Evolutionary conservation across 1,140 invertebrate genomes (phyloP).

Genomic region (Aphidius gifuensis): DNA sequence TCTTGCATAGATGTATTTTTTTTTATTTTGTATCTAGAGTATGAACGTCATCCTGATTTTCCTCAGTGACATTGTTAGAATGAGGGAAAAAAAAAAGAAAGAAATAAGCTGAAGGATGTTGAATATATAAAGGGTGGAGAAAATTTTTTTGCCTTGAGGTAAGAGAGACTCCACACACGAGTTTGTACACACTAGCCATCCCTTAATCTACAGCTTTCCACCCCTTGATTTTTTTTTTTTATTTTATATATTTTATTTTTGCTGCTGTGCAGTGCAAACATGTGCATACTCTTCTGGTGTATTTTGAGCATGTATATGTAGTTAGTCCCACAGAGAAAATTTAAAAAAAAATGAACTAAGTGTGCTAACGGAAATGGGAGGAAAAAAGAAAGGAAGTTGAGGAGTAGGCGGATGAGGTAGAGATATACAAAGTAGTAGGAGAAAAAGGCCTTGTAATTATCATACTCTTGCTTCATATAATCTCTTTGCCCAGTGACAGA

Average conservation of each 20-base stretch:
- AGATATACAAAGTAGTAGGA: slow-evolving; percentile 9
- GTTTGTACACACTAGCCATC: background rate
- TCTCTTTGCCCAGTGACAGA: background rate
- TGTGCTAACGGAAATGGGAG: background rate
- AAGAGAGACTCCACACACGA: slow-evolving; percentile 19
- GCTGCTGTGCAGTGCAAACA: slow-evolving; percentile 9
- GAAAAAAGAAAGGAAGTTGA: background rate
- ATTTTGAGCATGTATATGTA: too few relatives aligned
- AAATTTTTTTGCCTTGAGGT: slow-evolving; percentile 39
- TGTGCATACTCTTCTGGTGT: too few relatives aligned
- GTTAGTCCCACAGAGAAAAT: too few relatives aligned
- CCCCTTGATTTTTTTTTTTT: too few relatives aligned
- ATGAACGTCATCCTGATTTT: slow-evolving; percentile 24
- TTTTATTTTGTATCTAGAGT: too few relatives aligned
- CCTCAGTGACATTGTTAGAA: slow-evolving; percentile 29
- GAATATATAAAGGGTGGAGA: slow-evolving; percentile 23
- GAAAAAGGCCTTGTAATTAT: slow-evolving; percentile 31
- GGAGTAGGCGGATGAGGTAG: background rate
- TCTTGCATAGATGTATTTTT: too few relatives aligned
- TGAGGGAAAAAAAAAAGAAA: slow-evolving; percentile 21
- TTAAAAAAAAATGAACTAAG: too few relatives aligned
- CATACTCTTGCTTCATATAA: slow-evolving; percentile 22
- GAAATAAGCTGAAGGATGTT: slow-evolving; percentile 28
- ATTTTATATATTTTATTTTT: background rate
- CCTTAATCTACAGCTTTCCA: too few relatives aligned